Percentiles rank a stretch among this genome's conserved stretches.
phyloP scores from a whole-genome alignment of 23 tunicate species.

The Oikopleura dioica region DNA sequence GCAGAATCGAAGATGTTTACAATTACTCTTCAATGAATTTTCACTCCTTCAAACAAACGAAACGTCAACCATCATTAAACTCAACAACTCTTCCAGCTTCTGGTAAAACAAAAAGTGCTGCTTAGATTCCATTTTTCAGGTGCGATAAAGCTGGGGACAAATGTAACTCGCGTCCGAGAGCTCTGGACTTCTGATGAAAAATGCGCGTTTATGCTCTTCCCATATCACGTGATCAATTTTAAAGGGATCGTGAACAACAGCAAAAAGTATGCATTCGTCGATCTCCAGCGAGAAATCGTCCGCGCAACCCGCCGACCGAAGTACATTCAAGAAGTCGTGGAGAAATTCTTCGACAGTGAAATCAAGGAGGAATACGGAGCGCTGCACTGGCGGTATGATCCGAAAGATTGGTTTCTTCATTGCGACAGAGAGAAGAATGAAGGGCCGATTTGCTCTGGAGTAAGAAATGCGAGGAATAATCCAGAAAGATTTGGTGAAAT shows the following conservation, averaged over 20 bases:
- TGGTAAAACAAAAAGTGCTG: no score
- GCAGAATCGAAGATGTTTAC: no score
- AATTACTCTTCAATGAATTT: no score
- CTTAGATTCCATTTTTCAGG: no score
- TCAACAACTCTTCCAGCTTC: no score
- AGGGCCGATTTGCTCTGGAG: neutral
- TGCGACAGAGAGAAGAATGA: neutral
- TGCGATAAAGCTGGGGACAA: neutral
- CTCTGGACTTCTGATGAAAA: neutral
- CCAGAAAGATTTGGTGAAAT: neutral
- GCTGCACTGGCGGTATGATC: neutral
- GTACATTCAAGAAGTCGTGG: neutral
- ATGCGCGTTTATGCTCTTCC: neutral
- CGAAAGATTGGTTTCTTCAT: neutral
- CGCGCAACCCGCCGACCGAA: neutral
- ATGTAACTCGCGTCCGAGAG: neutral
- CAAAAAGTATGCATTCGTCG: neutral
- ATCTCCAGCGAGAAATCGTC: neutral
- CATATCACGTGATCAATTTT: neutral
- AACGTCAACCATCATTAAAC: no score
- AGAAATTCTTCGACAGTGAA: neutral
- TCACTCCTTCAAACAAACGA: no score
- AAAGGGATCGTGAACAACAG: neutral
- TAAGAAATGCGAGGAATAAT: neutral
- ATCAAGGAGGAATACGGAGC: neutral